Conservation (phyloP, 2,113 vertebrate genomes). For the Fregetta grallaria region DNA sequence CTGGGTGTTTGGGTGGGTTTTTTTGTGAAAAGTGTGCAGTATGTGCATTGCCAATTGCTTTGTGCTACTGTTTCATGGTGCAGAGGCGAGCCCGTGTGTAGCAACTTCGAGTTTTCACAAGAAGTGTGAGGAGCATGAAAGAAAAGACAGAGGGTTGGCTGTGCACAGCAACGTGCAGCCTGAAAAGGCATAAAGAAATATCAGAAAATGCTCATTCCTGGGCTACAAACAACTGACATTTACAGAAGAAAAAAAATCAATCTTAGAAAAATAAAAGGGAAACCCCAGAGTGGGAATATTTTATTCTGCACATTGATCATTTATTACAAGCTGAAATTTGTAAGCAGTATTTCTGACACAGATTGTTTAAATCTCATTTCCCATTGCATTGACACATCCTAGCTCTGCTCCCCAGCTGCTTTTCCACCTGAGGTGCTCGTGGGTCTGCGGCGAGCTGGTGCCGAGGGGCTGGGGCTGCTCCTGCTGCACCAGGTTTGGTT, state of each 20-base stretch:
- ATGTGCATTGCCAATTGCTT: neutral
- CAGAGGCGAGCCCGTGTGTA: neutral
- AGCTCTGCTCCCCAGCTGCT: neutral
- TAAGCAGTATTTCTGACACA: neutral
- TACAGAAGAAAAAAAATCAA: neutral
- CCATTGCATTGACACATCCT: neutral
- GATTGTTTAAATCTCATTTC: neutral
- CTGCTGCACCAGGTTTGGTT: neutral
- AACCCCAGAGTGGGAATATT: neutral
- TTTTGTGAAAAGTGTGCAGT: neutral
- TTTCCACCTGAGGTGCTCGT: fast-evolving
- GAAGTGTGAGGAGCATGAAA: neutral
- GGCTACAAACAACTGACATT: neutral
- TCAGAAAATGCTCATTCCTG: neutral
- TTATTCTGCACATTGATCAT: neutral
- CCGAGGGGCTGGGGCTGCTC: neutral
- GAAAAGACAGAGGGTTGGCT: neutral
- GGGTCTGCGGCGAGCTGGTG: neutral
- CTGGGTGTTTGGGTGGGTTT: neutral
- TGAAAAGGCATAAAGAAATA: neutral
- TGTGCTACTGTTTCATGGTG: neutral
- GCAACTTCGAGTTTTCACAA: neutral
- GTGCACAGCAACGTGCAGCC: no score
- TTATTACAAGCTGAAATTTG: neutral
- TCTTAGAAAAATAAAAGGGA: neutral